These are phyloP conservation scores for Helarctos malayanus DNA, from an alignment of 2,797 vertebrate genomes.

Conservation along the genomic window DNA sequence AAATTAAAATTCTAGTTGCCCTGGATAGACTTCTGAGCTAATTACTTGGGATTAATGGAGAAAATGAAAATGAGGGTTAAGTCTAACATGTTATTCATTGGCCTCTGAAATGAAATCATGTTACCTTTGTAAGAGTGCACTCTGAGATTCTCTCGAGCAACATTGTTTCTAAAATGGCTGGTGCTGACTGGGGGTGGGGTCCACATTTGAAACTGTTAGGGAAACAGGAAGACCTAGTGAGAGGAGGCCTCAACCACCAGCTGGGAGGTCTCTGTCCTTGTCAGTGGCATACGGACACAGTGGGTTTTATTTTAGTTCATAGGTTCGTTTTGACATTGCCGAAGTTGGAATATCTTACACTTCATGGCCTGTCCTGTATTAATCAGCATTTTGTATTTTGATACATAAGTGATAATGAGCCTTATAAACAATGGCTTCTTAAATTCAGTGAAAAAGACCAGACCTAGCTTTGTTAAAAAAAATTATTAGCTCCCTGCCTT, in stretches of 20 bases:
- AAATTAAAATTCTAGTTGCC: conserved; percentile 29
- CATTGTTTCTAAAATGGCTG: background rate
- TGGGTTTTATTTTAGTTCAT: background rate
- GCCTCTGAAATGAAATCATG: background rate
- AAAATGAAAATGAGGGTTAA: conserved; percentile 3
- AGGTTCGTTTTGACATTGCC: background rate
- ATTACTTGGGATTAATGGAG: background rate
- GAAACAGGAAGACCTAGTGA: background rate
- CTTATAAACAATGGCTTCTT: background rate
- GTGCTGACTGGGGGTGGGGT: background rate
- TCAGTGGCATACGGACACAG: background rate
- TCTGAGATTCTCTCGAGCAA: background rate
- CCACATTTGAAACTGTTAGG: background rate
- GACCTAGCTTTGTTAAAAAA: background rate
- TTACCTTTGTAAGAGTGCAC: background rate
- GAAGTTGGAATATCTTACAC: background rate
- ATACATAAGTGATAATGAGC: background rate
- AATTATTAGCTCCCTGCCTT: background rate
- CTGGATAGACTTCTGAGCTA: background rate
- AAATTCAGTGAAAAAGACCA: background rate
- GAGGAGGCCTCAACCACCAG: background rate
- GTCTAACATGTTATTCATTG: background rate
- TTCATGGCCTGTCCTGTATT: background rate
- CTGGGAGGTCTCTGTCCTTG: background rate
- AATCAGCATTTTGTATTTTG: conserved; percentile 5